Base-by-base conservation (phyloP, 2,113 vertebrate genomes). In the Collichthys lucidus region DNA sequence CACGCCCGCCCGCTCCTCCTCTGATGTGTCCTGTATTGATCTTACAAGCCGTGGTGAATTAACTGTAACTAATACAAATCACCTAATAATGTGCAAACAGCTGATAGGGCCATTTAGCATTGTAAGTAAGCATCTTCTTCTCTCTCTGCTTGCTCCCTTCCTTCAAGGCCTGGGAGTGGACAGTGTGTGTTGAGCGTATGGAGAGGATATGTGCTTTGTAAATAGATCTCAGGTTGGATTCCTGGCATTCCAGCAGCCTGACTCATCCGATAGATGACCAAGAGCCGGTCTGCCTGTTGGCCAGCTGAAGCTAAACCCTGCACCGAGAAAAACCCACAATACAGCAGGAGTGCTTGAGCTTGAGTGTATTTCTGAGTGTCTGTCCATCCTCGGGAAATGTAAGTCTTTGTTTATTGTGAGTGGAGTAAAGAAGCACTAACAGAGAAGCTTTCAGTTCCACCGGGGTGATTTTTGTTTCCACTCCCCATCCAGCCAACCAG, bases 161-260 rank as follows among this genome's bases (percentile, higher is more conserved):
- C 66, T 71, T 52, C 24, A 59, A 26, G 26, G 68, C 42, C 53
- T 68, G 22, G 74, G 61, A 90, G 78, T 84, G 85, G 69, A 80
- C 73, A 79, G 83, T 79, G 82, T 64, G 64, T 81, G 84, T 50
- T 61, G 77, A 46, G 70, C 53, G 63, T 80, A 77, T 72, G 85
- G 74, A 87, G 84, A 90, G 89, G 88, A 92, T 85, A 91, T 91
- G 89, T 89, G 87, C 91, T 89, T 89, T 90, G 92, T 91, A 94
- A 92, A 93, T 92, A 93, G 89, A 92, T 92, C 87, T 89, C 91
- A 92, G 88, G 93, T 93, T 93, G 87, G 92, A 94, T 94, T 94
- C 93, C 78, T 87, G 66, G 49, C 85, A 94, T 93, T 91, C 93
- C 92, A 80, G 77, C 77, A 61, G 84, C 79, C 83, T 93, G 86